Base-by-base conservation (phyloP, 1,140 invertebrate species). In the Microplitis demolitor region DNA sequence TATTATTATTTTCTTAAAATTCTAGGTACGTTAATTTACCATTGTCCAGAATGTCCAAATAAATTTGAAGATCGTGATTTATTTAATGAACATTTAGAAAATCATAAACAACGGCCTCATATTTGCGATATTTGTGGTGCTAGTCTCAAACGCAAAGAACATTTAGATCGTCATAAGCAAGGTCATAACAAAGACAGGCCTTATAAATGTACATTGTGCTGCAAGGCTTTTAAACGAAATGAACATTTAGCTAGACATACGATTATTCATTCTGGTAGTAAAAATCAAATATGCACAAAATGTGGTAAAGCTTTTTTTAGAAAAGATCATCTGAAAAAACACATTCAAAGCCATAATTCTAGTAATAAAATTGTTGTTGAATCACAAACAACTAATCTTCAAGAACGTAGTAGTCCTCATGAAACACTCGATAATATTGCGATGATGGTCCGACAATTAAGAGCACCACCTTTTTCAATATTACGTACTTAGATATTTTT, bases 41-140 rank as follows among this genome's bases (percentile, higher is more conserved):
- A 94, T 81, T 95, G 94, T 80, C 94, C 94, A 4, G 93, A 95
- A 79, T 95, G 94, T 78, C 93, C 96, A 82, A 92, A 95, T 91
- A 92, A 93, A 31, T 95, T 95, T 80, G 93, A 94, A 0, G 93
- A 95, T 79, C 91, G 93, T 61, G 93, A 93, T 60, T 80, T 95
- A 16, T 85, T 95, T 4, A 93, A 96, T 78, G 93, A 95, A 69
- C 94, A 96, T 84, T 83, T 95, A 11, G 89, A 94, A 13, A 93
- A 93, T 3, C 94, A 96, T 81, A 95, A 92, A 56, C 88, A 95
- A 79, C 88, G 93, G 76, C 88, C 91, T 79, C 95, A 95, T 78
- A 93, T 96, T 31, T 96, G 94, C 84, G 94, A 95, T 80, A 95
- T 95, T 37, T 96, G 94, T 77, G 94, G 94, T 71, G 94, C 93